Conservation (phyloP, 2,797 vertebrate genomes). For the Sparus aurata region DNA sequence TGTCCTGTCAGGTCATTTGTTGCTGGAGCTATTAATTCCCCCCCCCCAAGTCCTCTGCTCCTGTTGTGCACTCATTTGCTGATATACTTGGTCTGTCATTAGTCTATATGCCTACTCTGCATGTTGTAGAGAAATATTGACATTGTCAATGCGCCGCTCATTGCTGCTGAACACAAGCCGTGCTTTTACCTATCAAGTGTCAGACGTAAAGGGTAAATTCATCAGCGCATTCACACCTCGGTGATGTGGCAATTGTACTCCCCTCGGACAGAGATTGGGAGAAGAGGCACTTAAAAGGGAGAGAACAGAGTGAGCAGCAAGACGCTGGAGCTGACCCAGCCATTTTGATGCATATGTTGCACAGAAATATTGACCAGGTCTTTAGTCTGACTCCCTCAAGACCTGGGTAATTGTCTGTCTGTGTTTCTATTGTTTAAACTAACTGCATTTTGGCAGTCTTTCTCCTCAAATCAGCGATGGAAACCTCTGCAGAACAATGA, state of each 20-base stretch:
- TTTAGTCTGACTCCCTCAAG: conserved; percentile 85
- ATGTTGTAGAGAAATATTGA: conserved; percentile 81
- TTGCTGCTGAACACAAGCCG: conserved; percentile 67
- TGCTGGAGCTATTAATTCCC: conserved; percentile 74
- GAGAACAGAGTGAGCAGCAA: conserved; percentile 63
- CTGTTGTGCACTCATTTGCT: conserved; percentile 80
- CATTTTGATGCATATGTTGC: conserved; percentile 84
- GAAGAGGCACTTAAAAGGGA: conserved; percentile 75
- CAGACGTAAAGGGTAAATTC: conserved; percentile 75
- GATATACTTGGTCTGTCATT: conserved; percentile 78
- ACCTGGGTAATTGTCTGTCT: conserved; percentile 84
- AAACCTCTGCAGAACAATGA: conserved; percentile 74
- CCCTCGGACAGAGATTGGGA: conserved; percentile 64
- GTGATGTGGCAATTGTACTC: conserved; percentile 67
- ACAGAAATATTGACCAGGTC: conserved; percentile 87
- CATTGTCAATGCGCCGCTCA: conserved; percentile 74
- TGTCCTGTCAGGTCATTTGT: conserved; percentile 83
- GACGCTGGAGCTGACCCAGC: conserved; percentile 79
- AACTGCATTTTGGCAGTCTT: conserved; percentile 81
- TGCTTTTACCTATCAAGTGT: conserved; percentile 79
- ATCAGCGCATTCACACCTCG: conserved; percentile 75
- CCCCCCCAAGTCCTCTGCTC: conserved; percentile 66
- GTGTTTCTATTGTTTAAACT: conserved; percentile 87
- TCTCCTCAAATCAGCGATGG: conserved; percentile 75
- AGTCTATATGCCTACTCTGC: conserved; percentile 80